Evolutionary conservation across 2,888 invertebrate genomes (phyloP).

Genomic region (Latrodectus elegans): DNA sequence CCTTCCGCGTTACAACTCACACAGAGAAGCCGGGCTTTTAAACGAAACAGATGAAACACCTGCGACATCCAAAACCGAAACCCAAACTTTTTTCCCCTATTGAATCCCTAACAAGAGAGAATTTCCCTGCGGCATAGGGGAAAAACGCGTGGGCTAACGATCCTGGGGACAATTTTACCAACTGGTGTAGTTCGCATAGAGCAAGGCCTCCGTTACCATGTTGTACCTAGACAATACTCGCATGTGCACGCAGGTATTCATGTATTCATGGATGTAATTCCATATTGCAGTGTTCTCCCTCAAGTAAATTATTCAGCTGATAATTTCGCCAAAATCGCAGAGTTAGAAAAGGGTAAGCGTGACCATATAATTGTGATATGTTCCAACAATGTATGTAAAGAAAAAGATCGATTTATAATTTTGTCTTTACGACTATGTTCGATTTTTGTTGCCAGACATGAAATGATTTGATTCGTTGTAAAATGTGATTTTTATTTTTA

Average conservation of each 20-base stretch:
- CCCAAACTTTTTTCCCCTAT: constrained; percentile 17
- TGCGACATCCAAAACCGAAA: constrained; percentile 28
- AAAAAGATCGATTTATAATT: constrained; percentile 18
- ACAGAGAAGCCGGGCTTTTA: constrained; percentile 3
- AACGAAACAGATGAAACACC: constrained; percentile 5
- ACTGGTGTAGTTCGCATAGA: constrained; percentile 44
- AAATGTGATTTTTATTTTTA: too few species aligned
- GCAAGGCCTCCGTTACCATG: constrained; percentile 26
- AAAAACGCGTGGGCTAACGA: constrained; percentile 38
- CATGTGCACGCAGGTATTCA: constrained; percentile 29
- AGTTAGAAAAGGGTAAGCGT: constrained; percentile 14
- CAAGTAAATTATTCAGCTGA: constrained; percentile 51
- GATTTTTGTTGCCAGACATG: too few species aligned
- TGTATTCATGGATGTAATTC: constrained; percentile 48
- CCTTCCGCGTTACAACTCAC: neutral
- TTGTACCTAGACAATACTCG: constrained; percentile 23
- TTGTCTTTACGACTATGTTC: neutral
- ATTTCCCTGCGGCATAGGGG: constrained; percentile 8
- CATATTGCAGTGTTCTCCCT: constrained; percentile 39
- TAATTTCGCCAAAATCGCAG: constrained; percentile 42
- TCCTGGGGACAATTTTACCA: constrained; percentile 36
- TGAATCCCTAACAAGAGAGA: constrained; percentile 1
- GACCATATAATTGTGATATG: constrained; percentile 26
- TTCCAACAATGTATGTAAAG: constrained; percentile 4
- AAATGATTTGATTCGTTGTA: too few species aligned